Evolutionary conservation across 2,797 vertebrate species (phyloP).

Genomic region (Octomys mimax): DNA sequence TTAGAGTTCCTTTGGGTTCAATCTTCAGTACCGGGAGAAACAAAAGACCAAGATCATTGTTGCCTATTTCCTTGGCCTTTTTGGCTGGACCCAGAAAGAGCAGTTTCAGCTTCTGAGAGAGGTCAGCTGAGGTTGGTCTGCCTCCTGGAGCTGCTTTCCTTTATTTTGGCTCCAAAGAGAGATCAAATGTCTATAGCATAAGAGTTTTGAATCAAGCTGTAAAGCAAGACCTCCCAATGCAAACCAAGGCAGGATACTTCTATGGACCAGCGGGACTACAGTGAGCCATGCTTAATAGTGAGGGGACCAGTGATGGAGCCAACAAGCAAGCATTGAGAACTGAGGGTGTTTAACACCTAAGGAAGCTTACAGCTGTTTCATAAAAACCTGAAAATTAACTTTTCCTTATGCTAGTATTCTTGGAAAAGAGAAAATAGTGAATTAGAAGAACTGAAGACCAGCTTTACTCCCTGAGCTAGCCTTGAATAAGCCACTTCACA

Average conservation of each 20-base stretch:
- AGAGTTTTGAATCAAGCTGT: neutral
- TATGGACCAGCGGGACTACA: neutral
- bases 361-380: neutral
- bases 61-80: neutral
- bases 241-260: neutral
- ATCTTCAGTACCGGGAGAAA: neutral
- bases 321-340: neutral
- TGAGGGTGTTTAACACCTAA: neutral
- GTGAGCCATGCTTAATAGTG: neutral
- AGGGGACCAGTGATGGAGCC: accelerated
- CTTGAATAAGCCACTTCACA: neutral
- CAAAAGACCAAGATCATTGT: neutral
- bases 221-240: neutral
- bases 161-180: neutral
- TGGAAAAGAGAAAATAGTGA: neutral
- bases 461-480: neutral
- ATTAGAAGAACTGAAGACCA: neutral
- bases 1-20: neutral
- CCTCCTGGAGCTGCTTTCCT: neutral
- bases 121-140: too few relatives aligned
- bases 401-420: neutral
- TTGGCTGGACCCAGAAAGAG: neutral
- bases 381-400: neutral
- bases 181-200: neutral
- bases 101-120: neutral